Conservation (phyloP, 2,113 vertebrate genomes). For the Procavia capensis region DNA sequence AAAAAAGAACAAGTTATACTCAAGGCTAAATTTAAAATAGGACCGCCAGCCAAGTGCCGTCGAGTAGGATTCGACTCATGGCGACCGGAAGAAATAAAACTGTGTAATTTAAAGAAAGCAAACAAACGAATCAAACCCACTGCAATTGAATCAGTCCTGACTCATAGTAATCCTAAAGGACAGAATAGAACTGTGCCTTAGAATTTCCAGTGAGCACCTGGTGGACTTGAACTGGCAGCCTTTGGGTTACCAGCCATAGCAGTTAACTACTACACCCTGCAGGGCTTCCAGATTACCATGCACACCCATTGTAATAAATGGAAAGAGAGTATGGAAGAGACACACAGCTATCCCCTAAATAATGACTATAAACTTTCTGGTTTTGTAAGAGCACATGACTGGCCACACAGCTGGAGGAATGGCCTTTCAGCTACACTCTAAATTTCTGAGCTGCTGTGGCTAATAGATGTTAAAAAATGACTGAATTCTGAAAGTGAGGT, state of each 20-base stretch:
- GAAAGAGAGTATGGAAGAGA: not conserved
- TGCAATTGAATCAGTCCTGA: too few species aligned
- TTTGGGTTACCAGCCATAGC: too few species aligned
- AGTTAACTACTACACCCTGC: too few species aligned
- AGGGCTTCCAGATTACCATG: too few species aligned
- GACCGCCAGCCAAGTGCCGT: too few species aligned
- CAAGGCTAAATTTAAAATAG: not conserved
- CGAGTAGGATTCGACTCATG: too few species aligned
- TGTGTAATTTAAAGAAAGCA: too few species aligned
- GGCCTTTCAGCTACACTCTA: not conserved
- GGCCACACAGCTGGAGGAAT: not conserved
- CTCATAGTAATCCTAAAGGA: too few species aligned
- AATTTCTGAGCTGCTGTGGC: not conserved
- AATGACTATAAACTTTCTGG: not conserved
- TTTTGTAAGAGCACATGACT: not conserved
- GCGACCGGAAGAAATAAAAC: not conserved
- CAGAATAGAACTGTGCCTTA: too few species aligned
- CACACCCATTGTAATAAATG: not conserved
- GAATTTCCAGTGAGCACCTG: too few species aligned
- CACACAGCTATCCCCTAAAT: not conserved
- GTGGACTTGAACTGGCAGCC: too few species aligned
- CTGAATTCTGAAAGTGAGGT: not conserved
- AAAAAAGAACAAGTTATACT: not conserved
- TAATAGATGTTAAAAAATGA: not conserved
- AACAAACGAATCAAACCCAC: too few species aligned